Evolutionary conservation across 2,797 vertebrate genomes (phyloP), one percentile per base, ranked within the genome.

Genomic region (Schizothorax lantsangensis): DNA sequence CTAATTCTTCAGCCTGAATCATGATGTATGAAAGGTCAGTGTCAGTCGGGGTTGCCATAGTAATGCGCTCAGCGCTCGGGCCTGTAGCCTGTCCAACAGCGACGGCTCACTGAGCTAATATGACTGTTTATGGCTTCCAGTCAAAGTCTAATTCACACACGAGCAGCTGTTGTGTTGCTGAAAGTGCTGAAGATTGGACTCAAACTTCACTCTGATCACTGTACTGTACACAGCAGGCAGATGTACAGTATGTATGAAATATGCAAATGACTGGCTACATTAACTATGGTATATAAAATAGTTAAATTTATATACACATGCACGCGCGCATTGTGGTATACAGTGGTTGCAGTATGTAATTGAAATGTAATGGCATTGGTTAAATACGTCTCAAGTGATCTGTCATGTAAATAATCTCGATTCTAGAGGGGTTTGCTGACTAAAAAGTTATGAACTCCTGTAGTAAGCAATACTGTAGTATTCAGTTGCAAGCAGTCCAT

Each of bases 21-120:
- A 84, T 68, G 78, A 45, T 43, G 21, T 85, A 68, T 86, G 73
- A 52, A 84, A 12, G 85, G 82, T 1, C 30, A 59, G 36, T 26
- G 45, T 84, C 75, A 40, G 75, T 68, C 66, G 81, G 84, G 36
- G 86, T 92, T 92, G 87, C 88, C 88, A 91, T 91, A 89, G 88
- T 89, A 91, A 91, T 89, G 43, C 64, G 64, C 84, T 33, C 26
- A 88, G 62, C 40, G 47, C 86, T 45, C 81, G 66, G 83, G 86
- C 85, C 49, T 83, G 66, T 78, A 73, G 86, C 52, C 59, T 47
- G 81, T 82, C 86, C 45, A 19, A 66, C 73, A 54, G 80, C 84
- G 72, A 78, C 68, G 82, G 87, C 86, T 88, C 54, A 83, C 40
- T 86, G 88, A 83, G 78, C 83, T 90, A 87, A 68, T 79, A 49